phyloP scores from a whole-genome alignment of 2,797 vertebrate genomes.

The Amniataba percoides region DNA sequence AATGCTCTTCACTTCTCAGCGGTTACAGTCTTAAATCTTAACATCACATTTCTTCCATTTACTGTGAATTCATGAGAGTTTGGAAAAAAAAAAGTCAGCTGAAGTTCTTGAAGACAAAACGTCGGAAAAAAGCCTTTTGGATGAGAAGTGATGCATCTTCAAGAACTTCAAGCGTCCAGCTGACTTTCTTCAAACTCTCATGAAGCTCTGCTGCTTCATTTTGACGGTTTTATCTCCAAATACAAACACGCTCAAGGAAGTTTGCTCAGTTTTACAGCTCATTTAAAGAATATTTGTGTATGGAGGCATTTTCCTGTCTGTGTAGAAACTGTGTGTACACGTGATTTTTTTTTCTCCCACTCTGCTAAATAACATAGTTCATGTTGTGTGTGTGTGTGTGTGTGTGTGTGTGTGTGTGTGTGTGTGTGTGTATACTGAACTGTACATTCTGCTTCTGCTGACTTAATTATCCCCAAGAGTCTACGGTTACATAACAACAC shows the following conservation, averaged over 20 bases:
- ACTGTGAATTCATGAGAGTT: too few relatives aligned
- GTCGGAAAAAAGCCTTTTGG: too few relatives aligned
- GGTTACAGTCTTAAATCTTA: background rate
- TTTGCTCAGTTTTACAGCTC: background rate
- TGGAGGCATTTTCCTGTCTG: background rate
- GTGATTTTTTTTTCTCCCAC: background rate
- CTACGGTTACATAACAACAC: slow-evolving; percentile 39
- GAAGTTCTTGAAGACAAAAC: too few relatives aligned
- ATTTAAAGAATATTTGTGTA: background rate
- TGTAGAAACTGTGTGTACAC: background rate
- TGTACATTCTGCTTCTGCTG: slow-evolving; percentile 49
- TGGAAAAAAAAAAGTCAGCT: too few relatives aligned
- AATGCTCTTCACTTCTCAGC: background rate
- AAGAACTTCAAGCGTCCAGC: too few relatives aligned
- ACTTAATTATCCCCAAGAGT: slow-evolving; percentile 49
- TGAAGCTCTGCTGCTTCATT: background rate
- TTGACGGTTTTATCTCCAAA: background rate
- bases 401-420: slow-evolving; percentile 23
- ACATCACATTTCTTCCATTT: background rate
- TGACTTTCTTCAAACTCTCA: too few relatives aligned
- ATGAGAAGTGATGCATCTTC: too few relatives aligned
- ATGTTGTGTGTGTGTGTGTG: slow-evolving; percentile 19
- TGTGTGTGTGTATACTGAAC: slow-evolving; percentile 14
- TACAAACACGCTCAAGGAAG: background rate
- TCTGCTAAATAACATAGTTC: slow-evolving; percentile 7